These are phyloP conservation scores for Pantherophis guttatus DNA, from an alignment of 2,113 vertebrate genomes.

Conservation along the genomic window DNA sequence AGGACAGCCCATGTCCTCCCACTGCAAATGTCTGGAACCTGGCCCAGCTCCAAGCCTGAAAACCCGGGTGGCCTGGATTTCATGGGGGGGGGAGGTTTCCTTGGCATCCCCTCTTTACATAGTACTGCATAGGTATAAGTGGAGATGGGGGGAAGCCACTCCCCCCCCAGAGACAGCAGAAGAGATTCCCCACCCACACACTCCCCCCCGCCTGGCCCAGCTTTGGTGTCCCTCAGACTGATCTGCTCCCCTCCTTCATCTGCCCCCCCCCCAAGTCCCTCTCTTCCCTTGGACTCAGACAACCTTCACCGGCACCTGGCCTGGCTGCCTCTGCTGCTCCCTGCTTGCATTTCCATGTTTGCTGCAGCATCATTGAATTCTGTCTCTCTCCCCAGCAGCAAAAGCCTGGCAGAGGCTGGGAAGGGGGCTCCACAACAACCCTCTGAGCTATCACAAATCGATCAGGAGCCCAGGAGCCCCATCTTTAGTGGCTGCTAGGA, in stretches of 20 bases:
- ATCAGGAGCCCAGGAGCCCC: not conserved
- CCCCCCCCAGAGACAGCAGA: not conserved
- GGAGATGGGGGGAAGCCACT: not conserved
- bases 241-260: not conserved
- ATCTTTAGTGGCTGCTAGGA: not conserved
- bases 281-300: not conserved
- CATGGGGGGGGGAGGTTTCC: not conserved
- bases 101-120: not conserved
- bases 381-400: conserved; percentile 16
- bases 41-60: not conserved
- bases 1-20: not conserved
- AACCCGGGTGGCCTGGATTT: not conserved
- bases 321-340: not conserved
- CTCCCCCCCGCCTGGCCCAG: not conserved
- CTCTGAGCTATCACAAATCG: accelerated
- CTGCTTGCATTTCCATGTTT: not conserved
- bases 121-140: not conserved
- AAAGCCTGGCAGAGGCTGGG: not conserved
- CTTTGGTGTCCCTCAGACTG: not conserved
- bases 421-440: not conserved
- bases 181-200: not conserved
- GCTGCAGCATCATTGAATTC: not conserved
- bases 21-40: not conserved
- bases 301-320: not conserved
- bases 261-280: not conserved